Conservation (phyloP, 2,797 vertebrate species). For the Ceyx erithaca region DNA sequence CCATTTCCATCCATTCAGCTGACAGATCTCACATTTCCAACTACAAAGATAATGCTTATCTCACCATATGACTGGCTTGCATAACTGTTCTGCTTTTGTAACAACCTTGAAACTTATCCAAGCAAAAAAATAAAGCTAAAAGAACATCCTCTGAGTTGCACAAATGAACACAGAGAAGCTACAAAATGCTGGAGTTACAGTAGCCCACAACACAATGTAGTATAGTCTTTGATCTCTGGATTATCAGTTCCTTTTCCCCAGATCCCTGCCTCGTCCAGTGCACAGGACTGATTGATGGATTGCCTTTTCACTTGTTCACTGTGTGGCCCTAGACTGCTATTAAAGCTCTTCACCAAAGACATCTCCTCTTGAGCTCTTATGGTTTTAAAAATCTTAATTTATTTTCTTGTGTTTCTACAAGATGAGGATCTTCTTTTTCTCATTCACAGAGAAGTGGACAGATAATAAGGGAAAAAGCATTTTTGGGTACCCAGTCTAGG, state of each 20-base stretch:
- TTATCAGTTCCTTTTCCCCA: not conserved
- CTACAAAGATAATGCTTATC: not conserved
- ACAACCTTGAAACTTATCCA: not conserved
- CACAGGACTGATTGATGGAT: not conserved
- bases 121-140: not conserved
- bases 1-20: not conserved
- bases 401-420: slow-evolving; percentile 61
- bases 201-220: not conserved
- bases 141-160: not conserved
- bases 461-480: slow-evolving; percentile 21
- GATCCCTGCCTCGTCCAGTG: not conserved
- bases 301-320: not conserved
- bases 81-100: not conserved
- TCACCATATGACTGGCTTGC: not conserved
- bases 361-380: slow-evolving; percentile 38
- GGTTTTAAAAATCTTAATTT: slow-evolving; percentile 25
- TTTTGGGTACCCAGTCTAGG: slow-evolving; percentile 32
- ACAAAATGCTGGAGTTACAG: not conserved
- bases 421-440: slow-evolving; percentile 39
- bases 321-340: slow-evolving; percentile 24
- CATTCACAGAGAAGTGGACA: slow-evolving; percentile 33
- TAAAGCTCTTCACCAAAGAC: slow-evolving; percentile 34
- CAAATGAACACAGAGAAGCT: not conserved
- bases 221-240: not conserved
- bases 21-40: not conserved